These are phyloP conservation scores for Pollachius pollachius DNA, from an alignment of 2,113 vertebrate species.

Conservation along the genomic window DNA sequence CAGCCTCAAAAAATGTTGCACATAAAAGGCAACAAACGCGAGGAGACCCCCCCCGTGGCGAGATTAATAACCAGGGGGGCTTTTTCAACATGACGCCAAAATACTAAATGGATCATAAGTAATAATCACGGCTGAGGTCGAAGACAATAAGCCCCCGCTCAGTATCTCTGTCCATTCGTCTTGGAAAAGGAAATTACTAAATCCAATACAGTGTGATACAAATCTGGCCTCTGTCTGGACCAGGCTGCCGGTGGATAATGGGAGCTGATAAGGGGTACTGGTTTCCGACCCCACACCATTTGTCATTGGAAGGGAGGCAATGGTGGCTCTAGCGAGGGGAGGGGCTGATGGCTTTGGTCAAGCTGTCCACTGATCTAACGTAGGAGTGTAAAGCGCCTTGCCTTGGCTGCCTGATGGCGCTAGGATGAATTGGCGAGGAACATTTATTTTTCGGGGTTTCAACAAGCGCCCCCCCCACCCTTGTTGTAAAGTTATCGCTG, in stretches of 20 bases:
- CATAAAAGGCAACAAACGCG: conserved; percentile 6
- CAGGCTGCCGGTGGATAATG: conserved; percentile 57
- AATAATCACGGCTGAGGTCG: conserved; percentile 61
- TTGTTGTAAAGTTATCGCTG: too few species aligned
- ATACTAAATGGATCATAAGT: conserved; percentile 65
- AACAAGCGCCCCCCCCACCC: too few species aligned
- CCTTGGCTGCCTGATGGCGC: conserved; percentile 8
- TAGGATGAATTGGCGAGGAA: neutral
- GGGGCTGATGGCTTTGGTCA: conserved; percentile 45
- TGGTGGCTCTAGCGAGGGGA: neutral
- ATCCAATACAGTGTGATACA: conserved; percentile 71
- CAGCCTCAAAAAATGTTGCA: conserved; percentile 7
- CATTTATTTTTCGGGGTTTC: too few species aligned
- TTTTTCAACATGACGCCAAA: conserved; percentile 40
- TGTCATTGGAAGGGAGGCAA: conserved; percentile 41
- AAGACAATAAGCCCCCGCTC: conserved; percentile 61
- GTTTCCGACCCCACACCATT: conserved; percentile 63
- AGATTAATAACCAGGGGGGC: conserved; percentile 39
- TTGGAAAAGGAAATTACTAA: conserved; percentile 74
- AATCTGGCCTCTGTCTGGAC: conserved; percentile 61
- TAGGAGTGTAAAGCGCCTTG: conserved; percentile 29
- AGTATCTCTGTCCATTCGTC: conserved; percentile 71
- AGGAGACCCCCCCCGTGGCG: neutral
- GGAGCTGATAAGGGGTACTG: conserved; percentile 61
- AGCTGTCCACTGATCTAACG: conserved; percentile 43